Evolutionary conservation across 2,113 vertebrate species (phyloP), one percentile per base, ranked within the genome.

Genomic region (Amblyornis subalaris): DNA sequence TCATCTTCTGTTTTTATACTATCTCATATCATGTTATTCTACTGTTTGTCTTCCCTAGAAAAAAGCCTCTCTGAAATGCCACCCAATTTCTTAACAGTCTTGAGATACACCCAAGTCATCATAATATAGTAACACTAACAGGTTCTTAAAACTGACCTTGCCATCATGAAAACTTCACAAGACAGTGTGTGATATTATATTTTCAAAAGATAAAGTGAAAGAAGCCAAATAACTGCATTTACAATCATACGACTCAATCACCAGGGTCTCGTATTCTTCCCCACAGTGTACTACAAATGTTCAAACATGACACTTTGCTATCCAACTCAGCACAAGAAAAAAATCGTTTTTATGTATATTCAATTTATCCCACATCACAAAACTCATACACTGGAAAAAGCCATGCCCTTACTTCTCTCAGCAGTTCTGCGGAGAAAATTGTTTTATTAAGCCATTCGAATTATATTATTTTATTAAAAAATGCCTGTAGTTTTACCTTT

Each of bases 371-470:
- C 35, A 79, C 16, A 62, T 78, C 11, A 78, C 10, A 82, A 19
- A 31, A 62, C 2, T 45, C 51, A 61, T 21, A 1, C 24, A 14
- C 3, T 55, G 14, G 5, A n/a, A 81, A 77, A 86, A 77, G 6
- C 2, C 7, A 40, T 36, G 9, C 1, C 23, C 15, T 50, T 58
- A 12, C 31, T 50, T 38, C 9, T 55, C 22, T n/a, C 0, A 0
- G 8, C 15, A 83, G 5, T 36, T 42, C 31, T 48, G 17, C 67
- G 11, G 6, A 67, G 2, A 61, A 33, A 50, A 55, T 18, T 19
- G 1, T 53, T 40, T 58, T 2, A 38, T 51, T 44, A 36, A 70
- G 2, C 7, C 11, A 16, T 7, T 40, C 26, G 16, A 50, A 36
- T 54, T 11, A 18, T 8, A 40, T 25, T 0, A 25, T 29, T 64